Percentiles rank a stretch among this genome's conserved stretches.
phyloP scores from a whole-genome alignment of 1,140 invertebrate genomes.

The Agrypnia vestita region DNA sequence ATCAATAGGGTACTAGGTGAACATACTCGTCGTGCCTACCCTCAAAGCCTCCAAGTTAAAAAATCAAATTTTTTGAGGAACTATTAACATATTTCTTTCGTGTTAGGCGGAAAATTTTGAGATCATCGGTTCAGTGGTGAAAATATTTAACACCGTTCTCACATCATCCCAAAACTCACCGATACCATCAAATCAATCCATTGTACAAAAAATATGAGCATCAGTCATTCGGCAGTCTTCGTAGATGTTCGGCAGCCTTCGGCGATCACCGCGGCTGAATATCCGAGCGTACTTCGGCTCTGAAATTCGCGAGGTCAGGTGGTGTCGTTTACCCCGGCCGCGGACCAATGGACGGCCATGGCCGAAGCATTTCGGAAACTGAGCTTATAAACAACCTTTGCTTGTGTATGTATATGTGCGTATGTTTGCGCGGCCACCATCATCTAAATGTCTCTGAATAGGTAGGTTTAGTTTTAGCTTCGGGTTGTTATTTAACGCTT shows the following conservation, averaged over 20 bases:
- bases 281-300: conserved; percentile 27
- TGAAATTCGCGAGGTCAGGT: conserved; percentile 61
- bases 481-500: conserved; percentile 27
- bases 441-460: conserved; percentile 7
- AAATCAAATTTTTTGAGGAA: too few relatives aligned
- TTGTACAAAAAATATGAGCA: background rate
- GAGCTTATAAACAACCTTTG: conserved; percentile 46
- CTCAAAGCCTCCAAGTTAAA: too few relatives aligned
- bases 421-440: conserved; percentile 11
- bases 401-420: conserved; percentile 7
- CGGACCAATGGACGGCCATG: conserved; percentile 59
- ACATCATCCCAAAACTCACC: background rate
- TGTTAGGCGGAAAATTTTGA: too few relatives aligned
- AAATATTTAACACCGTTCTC: too few relatives aligned
- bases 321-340: conserved; percentile 59
- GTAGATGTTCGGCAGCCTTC: conserved; percentile 36
- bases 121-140: too few relatives aligned
- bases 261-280: conserved; percentile 42
- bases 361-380: conserved; percentile 58
- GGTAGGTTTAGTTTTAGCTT: conserved; percentile 22
- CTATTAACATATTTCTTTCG: too few relatives aligned
- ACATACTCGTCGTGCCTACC: too few relatives aligned
- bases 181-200: background rate
- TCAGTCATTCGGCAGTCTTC: conserved; percentile 19
- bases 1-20: too few relatives aligned